phyloP scores from a whole-genome alignment of 2,888 invertebrate species.

The Willowsia nigromaculata region DNA sequence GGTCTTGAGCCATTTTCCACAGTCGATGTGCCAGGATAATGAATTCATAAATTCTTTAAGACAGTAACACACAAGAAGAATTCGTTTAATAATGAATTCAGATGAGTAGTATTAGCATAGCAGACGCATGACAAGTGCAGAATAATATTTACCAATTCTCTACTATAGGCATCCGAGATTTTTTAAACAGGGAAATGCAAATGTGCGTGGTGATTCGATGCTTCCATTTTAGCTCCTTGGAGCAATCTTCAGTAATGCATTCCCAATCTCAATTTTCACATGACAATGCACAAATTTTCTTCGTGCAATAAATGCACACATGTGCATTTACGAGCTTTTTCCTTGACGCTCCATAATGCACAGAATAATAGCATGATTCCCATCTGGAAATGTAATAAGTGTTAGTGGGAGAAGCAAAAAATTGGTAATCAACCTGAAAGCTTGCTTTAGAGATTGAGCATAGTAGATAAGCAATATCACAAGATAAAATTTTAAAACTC shows the following conservation, averaged over 20 bases:
- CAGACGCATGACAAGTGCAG: background rate
- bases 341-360: background rate
- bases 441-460: conserved; percentile 49
- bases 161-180: background rate
- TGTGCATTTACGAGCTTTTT: background rate
- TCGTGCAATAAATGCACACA: background rate
- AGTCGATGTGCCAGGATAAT: conserved; percentile 51
- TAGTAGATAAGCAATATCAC: conserved; percentile 54
- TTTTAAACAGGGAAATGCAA: background rate
- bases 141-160: background rate
- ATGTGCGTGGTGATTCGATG: background rate
- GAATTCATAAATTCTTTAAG: conserved; percentile 52
- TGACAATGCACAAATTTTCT: conserved; percentile 13
- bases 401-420: conserved; percentile 8
- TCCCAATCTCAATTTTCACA: background rate
- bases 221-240: background rate
- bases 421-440: conserved; percentile 63
- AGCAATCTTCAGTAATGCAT: background rate
- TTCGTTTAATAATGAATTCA: conserved; percentile 5
- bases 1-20: conserved; percentile 28
- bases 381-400: conserved; percentile 48
- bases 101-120: background rate
- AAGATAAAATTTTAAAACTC: conserved; percentile 46
- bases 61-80: conserved; percentile 9
- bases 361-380: background rate